phyloP scores from a whole-genome alignment of 2,113 vertebrate genomes.

The Anarhynchus alexandrinus region DNA sequence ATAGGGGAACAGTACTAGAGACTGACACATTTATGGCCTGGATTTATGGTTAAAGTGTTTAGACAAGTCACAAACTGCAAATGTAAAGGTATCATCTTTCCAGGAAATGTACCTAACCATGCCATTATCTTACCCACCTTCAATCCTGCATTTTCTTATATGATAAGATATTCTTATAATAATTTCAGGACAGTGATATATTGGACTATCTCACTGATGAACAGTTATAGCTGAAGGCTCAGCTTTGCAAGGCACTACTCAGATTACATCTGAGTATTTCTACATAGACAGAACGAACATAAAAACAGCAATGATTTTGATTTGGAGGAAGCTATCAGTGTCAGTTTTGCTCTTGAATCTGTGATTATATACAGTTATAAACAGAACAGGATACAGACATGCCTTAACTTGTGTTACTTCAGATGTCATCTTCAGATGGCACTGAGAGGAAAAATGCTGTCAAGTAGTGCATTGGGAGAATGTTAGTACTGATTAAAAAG shows the following conservation, averaged over 20 bases:
- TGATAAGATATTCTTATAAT: background rate
- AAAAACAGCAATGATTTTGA: background rate
- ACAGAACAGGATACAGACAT: background rate
- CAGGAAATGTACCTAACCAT: background rate
- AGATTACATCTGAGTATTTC: background rate
- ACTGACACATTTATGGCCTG: background rate
- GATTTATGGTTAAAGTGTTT: background rate
- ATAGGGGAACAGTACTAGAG: background rate
- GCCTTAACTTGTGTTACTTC: background rate
- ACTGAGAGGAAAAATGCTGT: background rate
- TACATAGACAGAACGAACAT: background rate
- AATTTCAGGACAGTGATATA: background rate
- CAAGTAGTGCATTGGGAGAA: background rate
- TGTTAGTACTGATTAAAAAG: background rate
- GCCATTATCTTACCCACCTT: background rate
- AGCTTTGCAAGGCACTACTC: background rate
- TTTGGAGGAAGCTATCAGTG: background rate
- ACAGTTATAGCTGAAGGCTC: background rate
- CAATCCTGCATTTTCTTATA: background rate
- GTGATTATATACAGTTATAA: background rate
- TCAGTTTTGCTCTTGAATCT: background rate
- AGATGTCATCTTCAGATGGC: background rate
- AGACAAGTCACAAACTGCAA: background rate
- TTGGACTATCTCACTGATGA: background rate
- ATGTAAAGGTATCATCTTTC: background rate